Evolutionary conservation across 2,797 vertebrate species (phyloP).

Genomic region (Rachycentron canadum): DNA sequence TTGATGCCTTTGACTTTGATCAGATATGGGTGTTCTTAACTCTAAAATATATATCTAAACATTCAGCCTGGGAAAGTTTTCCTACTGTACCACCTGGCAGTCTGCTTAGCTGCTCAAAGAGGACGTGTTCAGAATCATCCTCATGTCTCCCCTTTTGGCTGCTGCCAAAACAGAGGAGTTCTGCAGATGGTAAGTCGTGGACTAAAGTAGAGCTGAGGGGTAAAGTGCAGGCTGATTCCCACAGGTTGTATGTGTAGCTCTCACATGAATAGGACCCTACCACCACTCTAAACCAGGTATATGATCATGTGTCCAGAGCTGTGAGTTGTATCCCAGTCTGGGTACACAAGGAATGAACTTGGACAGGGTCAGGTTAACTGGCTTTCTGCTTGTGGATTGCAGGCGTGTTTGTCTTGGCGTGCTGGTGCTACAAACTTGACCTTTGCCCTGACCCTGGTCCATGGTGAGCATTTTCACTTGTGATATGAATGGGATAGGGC

Average conservation of each 20-base stretch:
- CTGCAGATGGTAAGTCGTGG: slow-evolving; percentile 39
- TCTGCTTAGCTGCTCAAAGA: slow-evolving; percentile 69
- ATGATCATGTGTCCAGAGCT: slow-evolving; percentile 43
- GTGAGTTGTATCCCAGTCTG: slow-evolving; percentile 57
- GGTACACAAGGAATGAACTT: slow-evolving; percentile 58
- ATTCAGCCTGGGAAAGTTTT: slow-evolving; percentile 71
- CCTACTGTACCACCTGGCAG: slow-evolving; percentile 63
- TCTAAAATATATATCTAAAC: slow-evolving; percentile 43
- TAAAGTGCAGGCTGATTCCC: slow-evolving; percentile 54
- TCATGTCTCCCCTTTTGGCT: slow-evolving; percentile 49
- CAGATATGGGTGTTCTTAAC: slow-evolving; percentile 47
- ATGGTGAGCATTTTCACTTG: slow-evolving; percentile 57
- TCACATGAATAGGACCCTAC: slow-evolving; percentile 46
- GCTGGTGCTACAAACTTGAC: slow-evolving; percentile 63
- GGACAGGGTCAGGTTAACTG: slow-evolving; percentile 45
- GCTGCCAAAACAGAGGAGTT: slow-evolving; percentile 62
- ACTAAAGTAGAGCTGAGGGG: slow-evolving; percentile 30
- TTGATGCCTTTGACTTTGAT: slow-evolving; percentile 61
- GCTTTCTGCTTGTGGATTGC: slow-evolving; percentile 33
- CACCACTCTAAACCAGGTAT: slow-evolving; percentile 41
- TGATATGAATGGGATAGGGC: slow-evolving; percentile 43
- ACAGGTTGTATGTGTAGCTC: slow-evolving; percentile 35
- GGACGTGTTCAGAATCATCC: slow-evolving; percentile 58
- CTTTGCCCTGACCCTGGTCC: slow-evolving; percentile 54
- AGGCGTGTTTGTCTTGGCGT: slow-evolving; percentile 50